These are phyloP conservation scores for Neodontobutis hainanensis DNA, from an alignment of 2,113 vertebrate genomes.

Conservation along the genomic window DNA sequence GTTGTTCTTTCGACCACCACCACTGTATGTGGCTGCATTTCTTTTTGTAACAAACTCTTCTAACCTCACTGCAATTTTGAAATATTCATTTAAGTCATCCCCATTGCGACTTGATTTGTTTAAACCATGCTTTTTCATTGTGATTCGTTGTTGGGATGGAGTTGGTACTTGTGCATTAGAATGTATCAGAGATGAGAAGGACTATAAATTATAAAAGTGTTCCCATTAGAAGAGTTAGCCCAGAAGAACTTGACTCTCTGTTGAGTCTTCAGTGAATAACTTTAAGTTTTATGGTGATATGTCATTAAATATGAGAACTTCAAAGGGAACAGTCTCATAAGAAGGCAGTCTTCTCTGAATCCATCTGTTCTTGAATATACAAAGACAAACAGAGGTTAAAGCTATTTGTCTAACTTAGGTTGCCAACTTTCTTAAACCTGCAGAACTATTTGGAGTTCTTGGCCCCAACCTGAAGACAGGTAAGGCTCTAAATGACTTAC, in stretches of 20 bases:
- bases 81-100: slow-evolving; percentile 3
- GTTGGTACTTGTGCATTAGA: slow-evolving; percentile 8
- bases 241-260: slow-evolving; percentile 3
- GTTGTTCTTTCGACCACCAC: too few relatives aligned
- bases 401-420: too few relatives aligned
- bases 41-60: not conserved
- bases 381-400: too few relatives aligned
- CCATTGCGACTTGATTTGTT: not conserved
- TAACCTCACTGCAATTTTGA: not conserved
- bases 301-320: slow-evolving; percentile 3
- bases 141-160: slow-evolving; percentile 15
- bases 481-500: too few relatives aligned
- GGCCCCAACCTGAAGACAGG: too few relatives aligned
- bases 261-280: slow-evolving; percentile 19
- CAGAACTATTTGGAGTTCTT: too few relatives aligned
- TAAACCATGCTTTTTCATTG: slow-evolving; percentile 11
- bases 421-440: too few relatives aligned
- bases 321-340: not conserved
- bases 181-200: slow-evolving; percentile 15
- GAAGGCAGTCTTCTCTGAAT: too few relatives aligned
- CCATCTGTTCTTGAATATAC: too few relatives aligned
- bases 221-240: slow-evolving; percentile 14
- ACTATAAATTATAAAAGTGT: slow-evolving; percentile 21
- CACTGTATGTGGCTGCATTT: not conserved
- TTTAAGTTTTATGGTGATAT: slow-evolving; percentile 20